Evolutionary conservation across 2,888 invertebrate species (phyloP), one percentile per base, ranked within the genome.

Genomic region (Watsonalla cultraria): DNA sequence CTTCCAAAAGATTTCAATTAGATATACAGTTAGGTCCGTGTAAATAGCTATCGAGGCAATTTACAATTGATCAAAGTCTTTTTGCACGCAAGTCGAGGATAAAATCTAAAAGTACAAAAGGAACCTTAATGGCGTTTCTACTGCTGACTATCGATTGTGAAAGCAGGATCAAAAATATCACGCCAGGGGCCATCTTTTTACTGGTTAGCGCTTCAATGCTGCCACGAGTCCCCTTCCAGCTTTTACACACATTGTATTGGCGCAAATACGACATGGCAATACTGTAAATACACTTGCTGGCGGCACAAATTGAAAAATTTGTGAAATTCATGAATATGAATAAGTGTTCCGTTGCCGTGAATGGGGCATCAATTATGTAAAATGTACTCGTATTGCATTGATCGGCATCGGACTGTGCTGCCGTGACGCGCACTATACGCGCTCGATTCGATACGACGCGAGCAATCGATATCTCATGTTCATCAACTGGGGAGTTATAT

Each of bases 311-410:
- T 88, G 86, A 87, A 88, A 86, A 84, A 82, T 76, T 82, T 84
- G 80, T 81, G 76, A 87, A 88, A 83, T 85, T 87, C 88, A 90
- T 90, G 88, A 89, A 90, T 90, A 89, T 89, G 84, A 89, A 89
- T 86, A 88, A 83, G 81, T 82, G 78, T 81, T 81, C 78, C 77
- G 80, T 76, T 75, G 76, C 76, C 75, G 80, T 85, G 86, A 88
- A 89, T 86, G 84, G 82, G 80, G 76, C 80, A 87, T 90, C 87
- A 89, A 86, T 89, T 90, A 90, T 88, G 89, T 84, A 90, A 86
- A 88, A 87, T 86, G 76, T 69, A 75, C 74, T 74, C 76, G 80
- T 80, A 82, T 80, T 82, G 79, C 80, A 84, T 82, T 83, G 85
- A 86, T 80, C 81, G 78, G 64, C 84, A 86, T 80, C 81, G 78